Evolutionary conservation across 1,140 invertebrate genomes (phyloP), one percentile per base, ranked within the genome.

Genomic region (Drusus annulatus): DNA sequence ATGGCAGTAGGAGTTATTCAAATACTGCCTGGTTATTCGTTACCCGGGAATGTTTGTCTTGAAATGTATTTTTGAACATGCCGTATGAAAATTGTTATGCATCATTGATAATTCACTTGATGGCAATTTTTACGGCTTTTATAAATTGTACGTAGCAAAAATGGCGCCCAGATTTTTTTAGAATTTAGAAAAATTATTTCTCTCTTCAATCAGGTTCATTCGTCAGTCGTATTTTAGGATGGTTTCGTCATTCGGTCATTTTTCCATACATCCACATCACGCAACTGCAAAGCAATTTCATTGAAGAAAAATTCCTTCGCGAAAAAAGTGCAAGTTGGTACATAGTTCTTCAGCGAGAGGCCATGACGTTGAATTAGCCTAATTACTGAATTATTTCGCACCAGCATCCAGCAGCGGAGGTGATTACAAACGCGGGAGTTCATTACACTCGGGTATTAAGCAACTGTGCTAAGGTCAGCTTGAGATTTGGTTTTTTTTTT

Each of bases 311-410:
- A 60, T 23, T 60, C 8, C 23, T 10, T 21, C 10, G 13, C 17
- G 8, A 23, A 60, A 58, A 45, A 45, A 13, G 31, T 36, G 2
- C 31, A 36, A 1, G 23, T 0, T 23, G 0, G 0, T 60, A 17
- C 54, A 19, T 21, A 56, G 19, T 56, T 19, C 36, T 45, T 45
- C 36, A 45, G 13, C 19, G 54, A 7, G 19, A 56, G 56, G 23
- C 10, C 56, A 15, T 60, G 56, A 60, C 56, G 56, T 60, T 23
- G 56, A 23, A 21, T 60, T 60, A 60, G 13, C 17, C 56, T 60
- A 60, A 60, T 60, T 60, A 60, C 5, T 7, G 19, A 19, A 60
- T 60, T 60, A 60, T 23, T 56, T 21, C 54, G 54, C 54, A 56
- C 54, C n/a, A 21, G 56, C 13, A 21, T 15, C 56, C 23, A 23